Conservation (phyloP, 2,888 invertebrate species). For the Boloria euphrosyne region DNA sequence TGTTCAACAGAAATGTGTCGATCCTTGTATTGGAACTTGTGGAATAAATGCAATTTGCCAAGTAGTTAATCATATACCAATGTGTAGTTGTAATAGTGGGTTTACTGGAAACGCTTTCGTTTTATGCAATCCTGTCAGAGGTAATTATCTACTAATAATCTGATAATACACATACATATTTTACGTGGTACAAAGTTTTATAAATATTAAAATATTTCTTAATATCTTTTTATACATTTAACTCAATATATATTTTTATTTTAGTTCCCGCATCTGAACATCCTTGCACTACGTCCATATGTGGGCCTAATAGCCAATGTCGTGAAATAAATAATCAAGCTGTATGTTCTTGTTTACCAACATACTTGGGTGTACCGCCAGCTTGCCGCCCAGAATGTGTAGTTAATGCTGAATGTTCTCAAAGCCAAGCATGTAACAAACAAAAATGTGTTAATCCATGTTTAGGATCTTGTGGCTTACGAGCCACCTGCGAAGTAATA, state of each 20-base stretch:
- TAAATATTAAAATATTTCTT: neutral
- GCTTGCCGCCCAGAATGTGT: constrained; percentile 89
- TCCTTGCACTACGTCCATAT: constrained; percentile 87
- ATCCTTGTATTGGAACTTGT: constrained; percentile 88
- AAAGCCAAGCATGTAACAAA: constrained; percentile 86
- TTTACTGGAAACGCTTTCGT: constrained; percentile 83
- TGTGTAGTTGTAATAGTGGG: constrained; percentile 85
- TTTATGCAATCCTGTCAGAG: constrained; percentile 77
- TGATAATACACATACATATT: no score
- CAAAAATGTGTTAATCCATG: constrained; percentile 89
- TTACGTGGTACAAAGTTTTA: no score
- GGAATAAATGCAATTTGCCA: constrained; percentile 83
- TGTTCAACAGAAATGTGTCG: constrained; percentile 87
- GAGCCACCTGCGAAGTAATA: constrained; percentile 84
- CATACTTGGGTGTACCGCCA: constrained; percentile 87
- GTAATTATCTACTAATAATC: constrained; percentile 57
- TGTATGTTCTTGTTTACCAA: constrained; percentile 87
- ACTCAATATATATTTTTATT: constrained; percentile 12
- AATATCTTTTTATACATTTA: constrained; percentile 10
- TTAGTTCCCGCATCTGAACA: constrained; percentile 63
- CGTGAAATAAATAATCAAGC: constrained; percentile 84
- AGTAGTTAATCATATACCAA: constrained; percentile 86
- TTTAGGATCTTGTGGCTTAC: constrained; percentile 85
- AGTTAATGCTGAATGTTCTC: constrained; percentile 86
- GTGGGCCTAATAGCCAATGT: constrained; percentile 88